Evolutionary conservation across 2,888 invertebrate genomes (phyloP), one percentile per base, ranked within the genome.

Genomic region (Rhorus exstirpatorius): DNA sequence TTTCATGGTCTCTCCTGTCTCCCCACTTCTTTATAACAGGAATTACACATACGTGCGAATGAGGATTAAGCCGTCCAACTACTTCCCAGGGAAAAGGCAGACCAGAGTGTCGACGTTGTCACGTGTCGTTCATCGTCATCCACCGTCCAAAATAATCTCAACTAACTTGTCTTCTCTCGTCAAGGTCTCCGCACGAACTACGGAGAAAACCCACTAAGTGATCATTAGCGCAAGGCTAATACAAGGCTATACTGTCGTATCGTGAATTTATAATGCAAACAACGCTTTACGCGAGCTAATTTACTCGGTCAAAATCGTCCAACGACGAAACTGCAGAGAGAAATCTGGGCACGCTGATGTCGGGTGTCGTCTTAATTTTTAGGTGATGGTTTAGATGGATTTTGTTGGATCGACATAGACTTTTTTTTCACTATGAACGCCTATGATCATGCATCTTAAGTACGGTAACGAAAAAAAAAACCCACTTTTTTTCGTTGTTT

Each of bases 61-160:
- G 49, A 8, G 51, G 65, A 72, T 72, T 60, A 67, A 67, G 61
- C 61, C 4, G 24, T 51, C 44, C 35, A 55, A 38, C 55, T 65
- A 14, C 31, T 44, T 19, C 12, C 19, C 41, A 19, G 24, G 12
- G 24, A 19, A n/a, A 44, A 51, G 77, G 51, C n/a, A 17, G 17
- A 41, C 19, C 51, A 46, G 65, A 60, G 10, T 41, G 51, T 63
- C 55, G 41, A 71, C 61, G 21, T 51, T 46, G 51, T 68, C 53
- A 61, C 41, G 19, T 55, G 38, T 19, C 21, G n/a, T n/a, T 68
- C 35, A 35, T 74, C 61, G 44, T 76, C 58, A 63, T 58, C 31
- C 38, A 63, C 38, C 51, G 31, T 55, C 68, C 3, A 58, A 75
- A 79, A 76, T 53, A 53, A 75, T 51, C 75, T 14, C 49, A 60